Conservation (phyloP, 2,888 invertebrate genomes). For the Thyatira batis region DNA sequence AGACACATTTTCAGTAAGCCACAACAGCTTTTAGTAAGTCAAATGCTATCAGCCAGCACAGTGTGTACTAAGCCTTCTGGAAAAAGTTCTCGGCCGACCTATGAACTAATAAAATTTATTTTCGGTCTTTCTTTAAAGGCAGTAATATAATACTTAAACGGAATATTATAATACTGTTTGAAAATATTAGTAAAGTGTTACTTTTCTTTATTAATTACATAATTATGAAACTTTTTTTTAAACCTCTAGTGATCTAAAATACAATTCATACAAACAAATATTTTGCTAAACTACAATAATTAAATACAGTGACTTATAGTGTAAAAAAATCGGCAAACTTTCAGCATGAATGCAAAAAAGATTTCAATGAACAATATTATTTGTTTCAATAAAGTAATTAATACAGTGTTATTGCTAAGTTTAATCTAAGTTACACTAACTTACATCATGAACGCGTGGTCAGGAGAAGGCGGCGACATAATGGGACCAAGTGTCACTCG, state of each 20-base stretch:
- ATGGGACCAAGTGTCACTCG: conserved; percentile 72
- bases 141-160: not conserved
- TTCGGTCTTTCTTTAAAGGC: not conserved
- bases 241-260: no score
- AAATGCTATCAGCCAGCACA: conserved; percentile 41
- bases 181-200: no score
- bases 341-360: not conserved
- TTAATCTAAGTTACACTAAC: not conserved
- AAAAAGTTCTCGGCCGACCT: conserved; percentile 1
- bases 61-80: not conserved
- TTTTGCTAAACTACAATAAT: no score
- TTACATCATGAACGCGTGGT: conserved; percentile 64
- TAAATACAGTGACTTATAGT: no score
- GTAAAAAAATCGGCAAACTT: not conserved
- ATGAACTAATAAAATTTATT: not conserved
- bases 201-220: no score
- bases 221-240: no score
- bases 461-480: conserved; percentile 53
- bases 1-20: conserved; percentile 48
- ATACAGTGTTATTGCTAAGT: not conserved
- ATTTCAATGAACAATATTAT: not conserved
- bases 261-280: no score
- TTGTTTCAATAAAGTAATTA: not conserved
- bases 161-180: no score
- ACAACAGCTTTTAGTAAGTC: conserved; percentile 62